These are phyloP conservation scores for Oenanthe oenanthe DNA, from an alignment of 2,113 vertebrate genomes.

Conservation along the genomic window DNA sequence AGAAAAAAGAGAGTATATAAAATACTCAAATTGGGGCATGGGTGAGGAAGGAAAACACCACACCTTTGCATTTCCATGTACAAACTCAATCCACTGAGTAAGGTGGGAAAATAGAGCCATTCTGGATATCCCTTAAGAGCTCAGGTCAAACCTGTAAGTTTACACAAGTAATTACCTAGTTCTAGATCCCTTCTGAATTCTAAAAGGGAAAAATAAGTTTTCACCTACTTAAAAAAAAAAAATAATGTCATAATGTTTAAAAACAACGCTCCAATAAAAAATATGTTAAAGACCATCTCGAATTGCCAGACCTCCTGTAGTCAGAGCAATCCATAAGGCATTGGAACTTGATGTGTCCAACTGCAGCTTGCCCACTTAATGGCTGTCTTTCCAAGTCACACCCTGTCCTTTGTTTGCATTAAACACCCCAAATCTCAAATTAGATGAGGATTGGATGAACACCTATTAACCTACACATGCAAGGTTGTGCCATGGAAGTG, in stretches of 20 bases:
- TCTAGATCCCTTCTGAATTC: not conserved
- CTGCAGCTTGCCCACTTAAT: not conserved
- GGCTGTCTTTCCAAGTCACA: not conserved
- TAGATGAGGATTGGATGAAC: not conserved
- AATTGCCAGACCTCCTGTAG: not conserved
- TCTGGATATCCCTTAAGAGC: not conserved
- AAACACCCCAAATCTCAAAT: not conserved
- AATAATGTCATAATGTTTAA: not conserved
- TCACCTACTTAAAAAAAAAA: constrained; percentile 16
- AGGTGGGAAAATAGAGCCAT: not conserved
- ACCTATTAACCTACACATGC: constrained; percentile 29
- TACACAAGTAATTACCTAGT: not conserved
- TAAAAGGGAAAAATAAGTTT: not conserved
- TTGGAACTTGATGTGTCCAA: not conserved
- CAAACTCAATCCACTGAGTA: not conserved
- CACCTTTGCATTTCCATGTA: not conserved
- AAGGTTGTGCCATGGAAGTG: not conserved
- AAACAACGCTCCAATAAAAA: constrained; percentile 37
- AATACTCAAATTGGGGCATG: not conserved
- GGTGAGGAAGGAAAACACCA: not conserved
- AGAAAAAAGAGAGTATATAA: not conserved
- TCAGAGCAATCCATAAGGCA: constrained; percentile 54
- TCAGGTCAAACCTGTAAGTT: not conserved
- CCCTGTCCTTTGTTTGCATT: not conserved
- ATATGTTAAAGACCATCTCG: not conserved